A percentile compares a stretch with the other conserved stretches of the same genome.
phyloP scores from a whole-genome alignment of 2,797 vertebrate genomes.

The Heteromormyrus szaboi region DNA sequence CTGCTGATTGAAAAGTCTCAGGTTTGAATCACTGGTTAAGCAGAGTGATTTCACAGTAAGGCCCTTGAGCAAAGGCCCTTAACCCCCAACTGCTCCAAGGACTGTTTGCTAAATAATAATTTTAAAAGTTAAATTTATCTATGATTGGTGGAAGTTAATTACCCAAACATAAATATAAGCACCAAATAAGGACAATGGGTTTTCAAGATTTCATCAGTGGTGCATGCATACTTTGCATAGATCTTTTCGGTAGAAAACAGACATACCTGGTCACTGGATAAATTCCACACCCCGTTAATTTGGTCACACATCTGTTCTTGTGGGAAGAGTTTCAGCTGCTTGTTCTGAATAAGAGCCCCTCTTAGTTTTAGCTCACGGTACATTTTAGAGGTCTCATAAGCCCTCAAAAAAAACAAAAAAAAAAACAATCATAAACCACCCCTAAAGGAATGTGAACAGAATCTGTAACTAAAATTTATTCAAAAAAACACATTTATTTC shows the following conservation, averaged over 20 bases:
- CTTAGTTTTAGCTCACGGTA: constrained; percentile 93
- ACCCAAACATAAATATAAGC: neutral
- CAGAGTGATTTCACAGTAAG: neutral
- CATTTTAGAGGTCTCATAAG: constrained; percentile 99
- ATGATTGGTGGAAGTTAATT: neutral
- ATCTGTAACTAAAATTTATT: neutral
- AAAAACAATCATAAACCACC: neutral
- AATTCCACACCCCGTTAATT: constrained; percentile 96
- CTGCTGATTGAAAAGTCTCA: neutral
- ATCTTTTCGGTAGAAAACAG: neutral
- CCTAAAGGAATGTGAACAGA: neutral
- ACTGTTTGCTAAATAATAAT: neutral
- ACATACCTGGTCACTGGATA: constrained; percentile 95
- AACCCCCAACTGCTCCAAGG: neutral
- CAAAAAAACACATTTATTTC: neutral
- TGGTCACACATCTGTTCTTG: constrained; percentile 93
- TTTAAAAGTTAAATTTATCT: neutral
- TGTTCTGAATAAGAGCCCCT: constrained; percentile 94
- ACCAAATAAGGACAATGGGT: neutral
- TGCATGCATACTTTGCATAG: neutral
- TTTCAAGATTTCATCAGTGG: neutral
- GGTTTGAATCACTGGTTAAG: neutral
- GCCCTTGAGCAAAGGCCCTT: neutral
- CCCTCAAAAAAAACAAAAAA: constrained; percentile 59
- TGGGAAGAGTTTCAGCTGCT: constrained; percentile 85